Conservation (phyloP, 2,797 vertebrate species). For the Coregonus sp. region DNA sequence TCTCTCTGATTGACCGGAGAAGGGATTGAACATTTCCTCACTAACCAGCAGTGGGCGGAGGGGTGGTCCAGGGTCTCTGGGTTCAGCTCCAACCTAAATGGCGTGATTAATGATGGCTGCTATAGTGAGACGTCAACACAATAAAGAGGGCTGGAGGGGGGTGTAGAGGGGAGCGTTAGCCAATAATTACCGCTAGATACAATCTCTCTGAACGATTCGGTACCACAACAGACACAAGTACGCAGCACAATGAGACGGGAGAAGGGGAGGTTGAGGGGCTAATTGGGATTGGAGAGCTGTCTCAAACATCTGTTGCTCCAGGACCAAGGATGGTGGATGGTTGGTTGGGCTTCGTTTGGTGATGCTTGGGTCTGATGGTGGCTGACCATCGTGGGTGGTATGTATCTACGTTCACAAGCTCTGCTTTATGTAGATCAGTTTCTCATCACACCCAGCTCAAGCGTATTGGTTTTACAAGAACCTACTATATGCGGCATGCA, state of each 20-base stretch:
- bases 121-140: conserved; percentile 64
- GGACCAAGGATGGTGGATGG: conserved; percentile 6
- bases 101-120: conserved; percentile 76
- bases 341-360: neutral
- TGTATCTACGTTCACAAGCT: conserved; percentile 1
- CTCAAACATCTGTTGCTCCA: conserved; percentile 77
- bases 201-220: conserved; percentile 65
- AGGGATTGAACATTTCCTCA: conserved; percentile 74
- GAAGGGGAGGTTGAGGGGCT: conserved; percentile 50
- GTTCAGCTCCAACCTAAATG: conserved; percentile 66
- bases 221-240: conserved; percentile 73
- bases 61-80: conserved; percentile 59
- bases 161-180: neutral
- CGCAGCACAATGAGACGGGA: conserved; percentile 53
- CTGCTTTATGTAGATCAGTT: neutral
- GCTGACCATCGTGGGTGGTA: conserved; percentile 46
- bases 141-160: conserved; percentile 61
- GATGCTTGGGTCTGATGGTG: neutral
- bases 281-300: conserved; percentile 55
- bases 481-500: no score
- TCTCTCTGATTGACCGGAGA: conserved; percentile 64
- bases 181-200: conserved; percentile 66
- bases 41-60: conserved; percentile 55
- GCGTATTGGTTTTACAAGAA: no score
- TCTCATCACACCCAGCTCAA: no score